Percentiles rank a stretch among this genome's conserved stretches.
Evolutionary conservation across 2,888 invertebrate genomes (phyloP).

Genomic region (Shargacucullia verbasci): DNA sequence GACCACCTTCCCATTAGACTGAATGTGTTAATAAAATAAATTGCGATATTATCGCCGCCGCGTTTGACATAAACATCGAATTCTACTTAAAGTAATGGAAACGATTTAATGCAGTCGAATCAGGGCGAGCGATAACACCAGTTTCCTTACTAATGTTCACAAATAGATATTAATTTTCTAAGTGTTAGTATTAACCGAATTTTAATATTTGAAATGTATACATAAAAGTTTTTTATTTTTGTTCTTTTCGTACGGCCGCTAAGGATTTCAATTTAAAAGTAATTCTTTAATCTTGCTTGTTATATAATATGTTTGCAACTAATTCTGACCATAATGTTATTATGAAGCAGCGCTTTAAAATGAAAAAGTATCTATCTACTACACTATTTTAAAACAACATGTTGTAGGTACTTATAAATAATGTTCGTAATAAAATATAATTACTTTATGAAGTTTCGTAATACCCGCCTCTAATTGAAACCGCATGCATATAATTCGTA

Average conservation of each 20-base stretch:
- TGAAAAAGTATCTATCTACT: not conserved
- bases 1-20: slow-evolving; percentile 76
- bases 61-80: slow-evolving; percentile 87
- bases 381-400: slow-evolving; percentile 33
- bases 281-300: too few species aligned
- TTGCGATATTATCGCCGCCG: slow-evolving; percentile 84
- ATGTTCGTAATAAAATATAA: slow-evolving; percentile 49
- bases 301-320: too few species aligned
- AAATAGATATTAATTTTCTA: slow-evolving; percentile 64
- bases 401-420: slow-evolving; percentile 39
- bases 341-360: too few species aligned
- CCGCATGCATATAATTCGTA: slow-evolving; percentile 64
- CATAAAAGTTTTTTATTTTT: too few species aligned
- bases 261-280: too few species aligned
- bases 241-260: too few species aligned
- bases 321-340: too few species aligned
- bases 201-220: not conserved
- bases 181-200: slow-evolving; percentile 27
- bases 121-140: slow-evolving; percentile 76
- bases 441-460: slow-evolving; percentile 55
- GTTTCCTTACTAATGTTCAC: slow-evolving; percentile 66
- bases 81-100: slow-evolving; percentile 88
- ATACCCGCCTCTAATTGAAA: slow-evolving; percentile 67
- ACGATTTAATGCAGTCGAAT: slow-evolving; percentile 83
- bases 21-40: slow-evolving; percentile 85